Conservation (phyloP, 2,797 vertebrate species). For the Echiichthys vipera region DNA sequence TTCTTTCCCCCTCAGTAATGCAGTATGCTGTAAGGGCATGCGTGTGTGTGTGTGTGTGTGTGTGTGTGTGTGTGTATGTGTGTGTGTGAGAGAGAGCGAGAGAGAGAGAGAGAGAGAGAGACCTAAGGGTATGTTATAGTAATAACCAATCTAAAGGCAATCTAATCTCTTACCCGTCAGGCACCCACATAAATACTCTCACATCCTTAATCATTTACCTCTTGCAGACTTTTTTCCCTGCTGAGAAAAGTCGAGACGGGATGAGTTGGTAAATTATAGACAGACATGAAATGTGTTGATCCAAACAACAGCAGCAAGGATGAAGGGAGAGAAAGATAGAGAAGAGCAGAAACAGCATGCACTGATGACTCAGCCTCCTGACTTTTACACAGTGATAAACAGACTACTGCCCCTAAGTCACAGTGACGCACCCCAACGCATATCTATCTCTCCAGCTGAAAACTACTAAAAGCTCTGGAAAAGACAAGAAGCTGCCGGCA, state of each 20-base stretch:
- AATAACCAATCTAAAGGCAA: conserved; percentile 57
- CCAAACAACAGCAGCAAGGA: conserved; percentile 37
- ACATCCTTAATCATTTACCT: conserved; percentile 52
- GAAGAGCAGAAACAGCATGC: conserved; percentile 23
- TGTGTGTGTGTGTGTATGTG: not conserved
- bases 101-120: not conserved
- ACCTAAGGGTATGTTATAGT: conserved; percentile 33
- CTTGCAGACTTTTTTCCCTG: conserved; percentile 14
- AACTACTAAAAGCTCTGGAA: conserved; percentile 8
- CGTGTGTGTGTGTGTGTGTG: conserved; percentile 13
- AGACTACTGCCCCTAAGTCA: conserved; percentile 38
- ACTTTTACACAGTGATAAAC: conserved; percentile 50
- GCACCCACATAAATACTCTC: conserved; percentile 31
- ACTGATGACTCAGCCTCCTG: conserved; percentile 63
- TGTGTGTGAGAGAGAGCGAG: not conserved
- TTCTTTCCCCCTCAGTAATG: conserved; percentile 10
- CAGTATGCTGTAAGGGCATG: too few species aligned
- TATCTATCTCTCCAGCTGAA: conserved; percentile 12
- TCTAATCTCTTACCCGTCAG: conserved; percentile 58
- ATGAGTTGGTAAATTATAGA: conserved; percentile 44
- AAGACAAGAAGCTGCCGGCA: not conserved
- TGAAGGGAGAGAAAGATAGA: conserved; percentile 8
- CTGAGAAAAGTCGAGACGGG: conserved; percentile 21
- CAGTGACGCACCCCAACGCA: conserved; percentile 18
- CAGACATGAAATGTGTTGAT: conserved; percentile 39